Conservation (phyloP, 2,797 vertebrate genomes). For the Pseudotriccus pelzelni region DNA sequence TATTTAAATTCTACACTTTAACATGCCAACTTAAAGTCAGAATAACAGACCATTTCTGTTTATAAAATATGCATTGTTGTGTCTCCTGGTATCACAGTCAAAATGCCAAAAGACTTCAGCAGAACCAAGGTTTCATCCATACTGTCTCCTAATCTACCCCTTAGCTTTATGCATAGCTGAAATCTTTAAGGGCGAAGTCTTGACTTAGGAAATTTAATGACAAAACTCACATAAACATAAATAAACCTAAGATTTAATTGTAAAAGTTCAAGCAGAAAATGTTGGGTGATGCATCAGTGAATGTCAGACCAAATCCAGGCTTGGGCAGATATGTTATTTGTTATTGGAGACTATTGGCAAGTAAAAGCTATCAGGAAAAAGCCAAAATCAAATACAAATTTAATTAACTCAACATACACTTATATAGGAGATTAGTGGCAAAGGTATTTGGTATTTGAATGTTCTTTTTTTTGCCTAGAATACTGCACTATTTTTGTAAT, state of each 20-base stretch:
- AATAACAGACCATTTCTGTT: background rate
- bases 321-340: background rate
- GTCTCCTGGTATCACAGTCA: background rate
- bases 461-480: background rate
- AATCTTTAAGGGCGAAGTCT: background rate
- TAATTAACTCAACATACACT: background rate
- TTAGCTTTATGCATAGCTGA: background rate
- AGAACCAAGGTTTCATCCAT: background rate
- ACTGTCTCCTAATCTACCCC: background rate
- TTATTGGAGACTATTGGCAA: background rate
- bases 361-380: background rate
- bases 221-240: background rate
- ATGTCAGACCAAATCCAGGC: background rate
- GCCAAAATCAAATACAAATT: background rate
- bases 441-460: background rate
- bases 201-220: background rate
- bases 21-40: background rate
- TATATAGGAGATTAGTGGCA: background rate
- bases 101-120: background rate
- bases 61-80: background rate
- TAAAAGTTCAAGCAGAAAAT: constrained; percentile 5
- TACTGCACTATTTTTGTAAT: background rate
- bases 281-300: background rate
- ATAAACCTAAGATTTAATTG: background rate
- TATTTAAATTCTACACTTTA: background rate